Percentiles rank a stretch among this genome's conserved stretches.
phyloP scores from a whole-genome alignment of 2,113 vertebrate genomes.

The Poeciliopsis retropinna region DNA sequence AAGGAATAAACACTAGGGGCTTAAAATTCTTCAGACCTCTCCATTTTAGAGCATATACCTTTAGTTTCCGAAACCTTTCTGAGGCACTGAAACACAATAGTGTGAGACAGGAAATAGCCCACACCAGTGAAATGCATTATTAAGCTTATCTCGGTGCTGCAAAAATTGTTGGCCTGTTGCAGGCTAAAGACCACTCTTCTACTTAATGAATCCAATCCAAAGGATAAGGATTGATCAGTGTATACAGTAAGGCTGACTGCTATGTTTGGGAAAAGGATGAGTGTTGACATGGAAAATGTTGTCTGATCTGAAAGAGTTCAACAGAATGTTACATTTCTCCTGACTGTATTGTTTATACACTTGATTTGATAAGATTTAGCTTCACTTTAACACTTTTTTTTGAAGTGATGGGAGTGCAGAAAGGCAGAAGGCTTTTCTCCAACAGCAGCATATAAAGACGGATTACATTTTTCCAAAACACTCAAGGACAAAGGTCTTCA shows the following conservation, averaged over 20 bases:
- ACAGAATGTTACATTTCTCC: slow-evolving; percentile 26
- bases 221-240: not conserved
- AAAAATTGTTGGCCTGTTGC: not conserved
- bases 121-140: not conserved
- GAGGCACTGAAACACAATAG: too few species aligned
- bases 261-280: slow-evolving; percentile 5
- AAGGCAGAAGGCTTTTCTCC: too few species aligned
- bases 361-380: slow-evolving; percentile 46
- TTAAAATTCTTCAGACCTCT: slow-evolving; percentile 1
- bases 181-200: not conserved
- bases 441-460: too few species aligned
- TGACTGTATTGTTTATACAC: slow-evolving; percentile 30
- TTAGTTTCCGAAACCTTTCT: not conserved
- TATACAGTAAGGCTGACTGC: not conserved
- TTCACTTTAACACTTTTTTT: not conserved
- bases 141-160: not conserved
- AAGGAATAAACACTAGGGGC: slow-evolving; percentile 3
- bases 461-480: too few species aligned
- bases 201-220: not conserved
- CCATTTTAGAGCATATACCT: not conserved
- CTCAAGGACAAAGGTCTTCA: too few species aligned
- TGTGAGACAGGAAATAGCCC: not conserved
- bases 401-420: too few species aligned
- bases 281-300: slow-evolving; percentile 21
- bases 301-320: not conserved